These are phyloP conservation scores for Vidua macroura DNA, from an alignment of 2,113 vertebrate species.

Conservation along the genomic window DNA sequence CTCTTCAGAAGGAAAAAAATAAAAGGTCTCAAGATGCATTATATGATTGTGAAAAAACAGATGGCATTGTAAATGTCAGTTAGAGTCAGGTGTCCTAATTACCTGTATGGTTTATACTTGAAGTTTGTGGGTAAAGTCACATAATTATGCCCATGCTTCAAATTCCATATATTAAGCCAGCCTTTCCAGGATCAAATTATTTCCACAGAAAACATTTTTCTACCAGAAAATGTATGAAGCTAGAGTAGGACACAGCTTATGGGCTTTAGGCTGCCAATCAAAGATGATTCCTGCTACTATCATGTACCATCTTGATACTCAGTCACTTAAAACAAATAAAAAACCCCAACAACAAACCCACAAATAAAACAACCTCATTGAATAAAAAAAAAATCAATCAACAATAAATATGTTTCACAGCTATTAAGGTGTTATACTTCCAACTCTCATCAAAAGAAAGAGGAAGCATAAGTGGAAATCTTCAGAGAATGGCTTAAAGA, in stretches of 20 bases:
- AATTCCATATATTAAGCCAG: neutral
- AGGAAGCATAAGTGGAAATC: neutral
- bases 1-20: neutral
- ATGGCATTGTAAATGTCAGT: neutral
- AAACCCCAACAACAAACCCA: rapidly evolving
- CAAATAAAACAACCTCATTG: neutral
- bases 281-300: neutral
- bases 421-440: neutral
- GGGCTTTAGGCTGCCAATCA: neutral
- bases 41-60: neutral
- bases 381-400: neutral
- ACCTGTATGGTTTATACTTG: neutral
- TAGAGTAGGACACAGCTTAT: neutral
- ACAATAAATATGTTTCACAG: neutral
- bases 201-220: neutral
- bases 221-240: neutral
- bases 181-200: neutral
- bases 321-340: neutral
- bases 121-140: neutral
- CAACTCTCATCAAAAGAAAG: neutral
- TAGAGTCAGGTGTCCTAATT: neutral
- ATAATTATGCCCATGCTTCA: neutral
- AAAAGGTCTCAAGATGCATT: neutral
- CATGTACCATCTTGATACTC: neutral
- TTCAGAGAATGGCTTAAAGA: neutral